These are phyloP conservation scores for Pocota personata DNA, from an alignment of 2,888 invertebrate species.

Conservation along the genomic window DNA sequence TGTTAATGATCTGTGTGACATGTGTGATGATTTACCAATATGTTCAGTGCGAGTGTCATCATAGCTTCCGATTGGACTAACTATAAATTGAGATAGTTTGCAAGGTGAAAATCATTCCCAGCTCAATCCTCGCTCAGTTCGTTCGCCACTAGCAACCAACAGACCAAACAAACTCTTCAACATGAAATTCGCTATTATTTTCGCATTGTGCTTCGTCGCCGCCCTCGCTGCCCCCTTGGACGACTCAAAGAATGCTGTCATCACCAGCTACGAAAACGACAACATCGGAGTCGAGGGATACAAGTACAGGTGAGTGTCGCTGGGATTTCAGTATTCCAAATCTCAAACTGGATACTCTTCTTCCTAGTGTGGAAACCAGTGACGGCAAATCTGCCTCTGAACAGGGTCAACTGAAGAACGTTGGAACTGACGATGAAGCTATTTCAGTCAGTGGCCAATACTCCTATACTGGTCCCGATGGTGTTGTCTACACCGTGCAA, in stretches of 20 bases:
- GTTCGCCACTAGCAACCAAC: neutral
- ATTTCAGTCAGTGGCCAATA: slow-evolving; percentile 84
- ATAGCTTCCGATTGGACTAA: slow-evolving; percentile 7
- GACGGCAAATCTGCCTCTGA: slow-evolving; percentile 84
- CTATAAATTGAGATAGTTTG: slow-evolving; percentile 49
- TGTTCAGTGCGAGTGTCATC: slow-evolving; percentile 2
- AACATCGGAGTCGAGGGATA: slow-evolving; percentile 85
- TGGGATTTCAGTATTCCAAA: neutral
- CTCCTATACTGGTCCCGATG: slow-evolving; percentile 85
- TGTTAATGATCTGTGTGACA: slow-evolving; percentile 47
- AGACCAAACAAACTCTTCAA: slow-evolving; percentile 35
- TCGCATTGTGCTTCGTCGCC: slow-evolving; percentile 77
- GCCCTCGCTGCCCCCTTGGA: slow-evolving; percentile 78
- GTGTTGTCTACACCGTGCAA: slow-evolving; percentile 85
- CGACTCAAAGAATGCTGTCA: slow-evolving; percentile 76
- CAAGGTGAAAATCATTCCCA: slow-evolving; percentile 18
- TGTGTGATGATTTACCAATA: slow-evolving; percentile 27
- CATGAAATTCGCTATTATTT: slow-evolving; percentile 79
- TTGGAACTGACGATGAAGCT: slow-evolving; percentile 84
- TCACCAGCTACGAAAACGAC: slow-evolving; percentile 81
- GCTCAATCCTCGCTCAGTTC: slow-evolving; percentile 11
- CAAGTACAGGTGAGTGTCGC: slow-evolving; percentile 84
- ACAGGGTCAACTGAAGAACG: slow-evolving; percentile 84
- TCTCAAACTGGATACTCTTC: neutral
- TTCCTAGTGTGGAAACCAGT: slow-evolving; percentile 81